phyloP scores from a whole-genome alignment of 2,797 vertebrate genomes.

The Eospalax fontanierii region DNA sequence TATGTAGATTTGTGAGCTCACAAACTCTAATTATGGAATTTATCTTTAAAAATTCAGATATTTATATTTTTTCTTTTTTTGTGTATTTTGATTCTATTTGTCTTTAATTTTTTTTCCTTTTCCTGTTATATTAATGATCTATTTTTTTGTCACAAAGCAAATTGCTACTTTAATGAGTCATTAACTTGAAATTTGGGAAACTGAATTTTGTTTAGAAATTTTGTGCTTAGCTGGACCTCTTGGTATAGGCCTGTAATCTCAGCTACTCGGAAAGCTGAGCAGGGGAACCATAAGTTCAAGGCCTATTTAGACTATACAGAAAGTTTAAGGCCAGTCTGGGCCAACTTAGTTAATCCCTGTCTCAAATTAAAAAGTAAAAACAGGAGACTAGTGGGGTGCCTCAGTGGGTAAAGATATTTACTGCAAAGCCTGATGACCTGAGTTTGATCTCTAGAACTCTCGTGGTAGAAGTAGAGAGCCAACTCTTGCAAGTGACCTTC shows the following conservation, averaged over 20 bases:
- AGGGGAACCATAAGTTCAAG: neutral
- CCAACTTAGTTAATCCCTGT: neutral
- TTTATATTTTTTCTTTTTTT: neutral
- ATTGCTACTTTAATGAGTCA: slow-evolving; percentile 56
- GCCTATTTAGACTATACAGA: neutral
- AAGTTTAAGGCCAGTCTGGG: neutral
- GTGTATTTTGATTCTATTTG: slow-evolving; percentile 54
- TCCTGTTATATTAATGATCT: slow-evolving; percentile 47
- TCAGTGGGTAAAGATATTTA: neutral
- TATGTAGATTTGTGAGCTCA: slow-evolving; percentile 8
- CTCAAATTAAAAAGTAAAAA: neutral
- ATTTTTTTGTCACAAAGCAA: neutral
- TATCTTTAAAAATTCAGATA: neutral
- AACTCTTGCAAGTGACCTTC: neutral
- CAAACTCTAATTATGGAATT: too few species aligned
- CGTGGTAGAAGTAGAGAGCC: neutral
- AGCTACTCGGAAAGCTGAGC: neutral
- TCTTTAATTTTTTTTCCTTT: neutral
- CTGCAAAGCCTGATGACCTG: too few species aligned
- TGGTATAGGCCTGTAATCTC: neutral
- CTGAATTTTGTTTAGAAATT: slow-evolving; percentile 65
- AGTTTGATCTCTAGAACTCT: neutral
- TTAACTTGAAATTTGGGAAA: slow-evolving; percentile 54
- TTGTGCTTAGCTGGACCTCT: neutral
- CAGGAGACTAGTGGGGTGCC: neutral